Evolutionary conservation across 2,113 vertebrate genomes (phyloP).

Genomic region (Mohoua ochrocephala): DNA sequence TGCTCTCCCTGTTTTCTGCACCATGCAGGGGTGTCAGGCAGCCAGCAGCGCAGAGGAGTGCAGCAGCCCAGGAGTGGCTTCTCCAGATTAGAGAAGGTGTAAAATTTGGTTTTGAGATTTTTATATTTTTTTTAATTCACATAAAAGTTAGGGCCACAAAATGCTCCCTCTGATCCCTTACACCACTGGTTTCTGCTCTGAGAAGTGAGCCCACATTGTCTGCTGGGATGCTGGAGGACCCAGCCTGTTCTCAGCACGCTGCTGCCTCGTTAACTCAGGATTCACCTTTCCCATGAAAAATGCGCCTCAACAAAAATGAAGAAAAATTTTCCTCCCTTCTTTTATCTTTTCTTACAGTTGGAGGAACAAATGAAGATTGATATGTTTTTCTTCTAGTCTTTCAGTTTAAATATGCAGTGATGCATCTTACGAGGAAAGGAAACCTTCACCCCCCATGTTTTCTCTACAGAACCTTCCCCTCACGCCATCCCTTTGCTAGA

Average conservation of each 20-base stretch:
- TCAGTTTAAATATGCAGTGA: not conserved
- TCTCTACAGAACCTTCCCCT: not conserved
- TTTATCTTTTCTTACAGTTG: not conserved
- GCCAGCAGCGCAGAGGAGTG: not conserved
- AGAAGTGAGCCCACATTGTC: accelerated
- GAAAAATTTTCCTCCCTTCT: not conserved
- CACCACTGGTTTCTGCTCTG: not conserved
- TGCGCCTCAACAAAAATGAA: not conserved
- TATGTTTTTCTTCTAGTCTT: not conserved
- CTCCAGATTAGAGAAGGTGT: not conserved
- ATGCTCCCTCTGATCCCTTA: not conserved
- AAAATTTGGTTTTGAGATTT: not conserved
- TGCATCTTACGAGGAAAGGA: not conserved
- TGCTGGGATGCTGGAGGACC: not conserved
- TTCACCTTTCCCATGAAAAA: not conserved
- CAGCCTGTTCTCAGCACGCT: not conserved
- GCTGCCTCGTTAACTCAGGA: not conserved
- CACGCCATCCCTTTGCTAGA: not conserved
- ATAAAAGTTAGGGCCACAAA: not conserved
- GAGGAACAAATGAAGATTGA: conserved; percentile 17
- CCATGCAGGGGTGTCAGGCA: not conserved
- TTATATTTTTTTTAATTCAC: not conserved
- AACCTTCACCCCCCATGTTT: not conserved
- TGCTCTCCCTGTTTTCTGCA: not conserved
- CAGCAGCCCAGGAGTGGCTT: not conserved